These are phyloP conservation scores for Herpetotheres cachinnans DNA, from an alignment of 2,113 vertebrate genomes.

Conservation along the genomic window DNA sequence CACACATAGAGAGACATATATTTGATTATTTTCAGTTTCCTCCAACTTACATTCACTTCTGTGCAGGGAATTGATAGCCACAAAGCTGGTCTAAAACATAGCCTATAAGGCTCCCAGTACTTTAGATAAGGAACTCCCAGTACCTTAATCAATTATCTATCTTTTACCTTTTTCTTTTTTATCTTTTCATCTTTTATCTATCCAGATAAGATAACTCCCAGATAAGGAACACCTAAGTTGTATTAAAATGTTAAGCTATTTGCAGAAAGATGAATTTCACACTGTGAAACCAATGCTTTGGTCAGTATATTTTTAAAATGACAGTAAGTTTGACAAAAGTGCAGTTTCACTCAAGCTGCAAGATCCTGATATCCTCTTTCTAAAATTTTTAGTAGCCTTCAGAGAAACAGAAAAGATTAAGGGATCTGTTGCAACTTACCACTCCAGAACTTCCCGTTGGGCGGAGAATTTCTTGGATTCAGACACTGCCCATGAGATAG, in stretches of 20 bases:
- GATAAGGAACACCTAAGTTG: not conserved
- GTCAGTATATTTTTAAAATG: not conserved
- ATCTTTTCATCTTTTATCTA: not conserved
- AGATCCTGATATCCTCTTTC: not conserved
- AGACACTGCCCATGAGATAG: constrained; percentile 73
- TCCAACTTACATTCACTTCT: not conserved
- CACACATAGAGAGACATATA: accelerated
- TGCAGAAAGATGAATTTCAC: not conserved
- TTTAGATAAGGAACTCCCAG: not conserved
- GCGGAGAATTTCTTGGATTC: not conserved
- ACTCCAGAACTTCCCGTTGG: constrained; percentile 62
- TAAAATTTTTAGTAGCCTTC: not conserved
- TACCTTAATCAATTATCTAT: not conserved
- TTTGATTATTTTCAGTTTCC: not conserved
- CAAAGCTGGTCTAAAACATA: not conserved
- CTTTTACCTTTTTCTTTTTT: not conserved
- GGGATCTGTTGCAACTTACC: constrained; percentile 68
- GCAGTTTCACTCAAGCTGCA: not conserved
- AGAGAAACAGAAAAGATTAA: not conserved
- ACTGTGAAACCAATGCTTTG: not conserved
- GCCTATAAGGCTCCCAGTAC: not conserved
- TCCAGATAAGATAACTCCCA: not conserved
- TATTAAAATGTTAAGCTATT: not conserved
- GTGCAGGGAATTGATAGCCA: not conserved
- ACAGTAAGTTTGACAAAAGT: not conserved